Evolutionary conservation across 2,888 invertebrate species (phyloP).

Genomic region (Rhopalosiphum nymphaeae): DNA sequence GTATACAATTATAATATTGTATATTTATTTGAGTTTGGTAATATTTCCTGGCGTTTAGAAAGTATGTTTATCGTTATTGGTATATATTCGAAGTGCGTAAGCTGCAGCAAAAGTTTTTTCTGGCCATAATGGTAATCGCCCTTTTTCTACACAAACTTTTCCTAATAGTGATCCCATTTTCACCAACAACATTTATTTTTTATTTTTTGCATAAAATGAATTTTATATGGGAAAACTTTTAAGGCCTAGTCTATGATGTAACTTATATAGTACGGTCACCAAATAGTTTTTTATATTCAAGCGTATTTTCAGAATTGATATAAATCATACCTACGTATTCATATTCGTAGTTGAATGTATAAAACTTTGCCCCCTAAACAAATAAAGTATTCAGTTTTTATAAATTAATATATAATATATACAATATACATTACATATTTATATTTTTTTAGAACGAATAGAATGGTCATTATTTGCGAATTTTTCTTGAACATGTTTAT

Average conservation of each 20-base stretch:
- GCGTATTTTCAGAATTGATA: slow-evolving; percentile 59
- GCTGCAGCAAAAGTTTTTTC: slow-evolving; percentile 49
- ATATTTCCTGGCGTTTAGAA: slow-evolving; percentile 30
- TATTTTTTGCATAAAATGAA: slow-evolving; percentile 62
- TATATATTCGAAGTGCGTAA: slow-evolving; percentile 58
- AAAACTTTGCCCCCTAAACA: slow-evolving; percentile 34
- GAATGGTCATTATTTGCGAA: background rate
- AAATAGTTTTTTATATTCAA: slow-evolving; percentile 53
- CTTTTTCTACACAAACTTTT: slow-evolving; percentile 62
- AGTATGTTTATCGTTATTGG: slow-evolving; percentile 60
- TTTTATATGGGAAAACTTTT: slow-evolving; percentile 65
- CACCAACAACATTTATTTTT: slow-evolving; percentile 62
- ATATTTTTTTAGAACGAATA: slow-evolving; percentile 6
- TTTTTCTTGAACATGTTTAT: background rate
- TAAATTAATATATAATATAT: slow-evolving; percentile 4
- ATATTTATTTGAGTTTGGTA: slow-evolving; percentile 42
- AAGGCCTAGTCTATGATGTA: slow-evolving; percentile 64
- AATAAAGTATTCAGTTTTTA: slow-evolving; percentile 25
- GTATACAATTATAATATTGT: slow-evolving; percentile 18
- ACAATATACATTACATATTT: background rate
- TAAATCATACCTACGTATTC: slow-evolving; percentile 52
- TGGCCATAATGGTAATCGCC: slow-evolving; percentile 53
- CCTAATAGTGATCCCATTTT: slow-evolving; percentile 65
- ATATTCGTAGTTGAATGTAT: slow-evolving; percentile 44
- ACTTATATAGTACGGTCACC: slow-evolving; percentile 61